Base-by-base conservation (phyloP, 2,113 vertebrate species). In the Halichoerus grypus region DNA sequence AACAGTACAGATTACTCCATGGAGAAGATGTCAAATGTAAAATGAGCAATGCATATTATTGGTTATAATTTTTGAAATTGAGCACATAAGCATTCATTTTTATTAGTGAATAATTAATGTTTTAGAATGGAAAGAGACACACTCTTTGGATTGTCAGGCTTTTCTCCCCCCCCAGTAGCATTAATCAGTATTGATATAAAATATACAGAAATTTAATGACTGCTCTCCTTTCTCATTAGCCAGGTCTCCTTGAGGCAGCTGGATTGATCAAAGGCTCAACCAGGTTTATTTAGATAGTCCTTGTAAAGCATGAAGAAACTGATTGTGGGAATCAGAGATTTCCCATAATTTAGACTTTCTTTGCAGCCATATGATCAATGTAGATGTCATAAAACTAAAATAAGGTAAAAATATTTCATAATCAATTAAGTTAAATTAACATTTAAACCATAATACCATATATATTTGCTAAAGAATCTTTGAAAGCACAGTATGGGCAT, bases 21-120 rank as follows among this genome's bases (percentile, higher is more conserved):
- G 28, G 42, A 67, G 12, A 57, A 80, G 65, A 74, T 76, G 74
- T 79, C 74, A 96, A 59, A 53, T 76, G 9, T 79, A 36, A 92
- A 81, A 97, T 72, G 33, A 89, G 12, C 67, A 79, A 69, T 84
- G 9, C 3, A 57, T 91, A 59, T 81, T 92, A 83, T 63, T 92
- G 63, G 36, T 92, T 91, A 67, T n/a, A 21, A 46, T 42, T 28
- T 91, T 51, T 92, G 36, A 93, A 95, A 90, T 14, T 74, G 51
- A 80, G 16, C 33, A 81, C 10, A 49, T n/a, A 88, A 49, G 0
- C 12, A 28, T 93, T 79, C 65, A 91, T 87, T 96, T 91, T 92
- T 95, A 31, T 74, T 89, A 57, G 14, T 72, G 80, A 94, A 53
- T 95, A 83, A 96, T 91, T 49, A 39, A 69, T 63, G 18, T 95